These are phyloP conservation scores for Chymomyza caudatula DNA, from an alignment of 2,888 invertebrate species.

Conservation along the genomic window DNA sequence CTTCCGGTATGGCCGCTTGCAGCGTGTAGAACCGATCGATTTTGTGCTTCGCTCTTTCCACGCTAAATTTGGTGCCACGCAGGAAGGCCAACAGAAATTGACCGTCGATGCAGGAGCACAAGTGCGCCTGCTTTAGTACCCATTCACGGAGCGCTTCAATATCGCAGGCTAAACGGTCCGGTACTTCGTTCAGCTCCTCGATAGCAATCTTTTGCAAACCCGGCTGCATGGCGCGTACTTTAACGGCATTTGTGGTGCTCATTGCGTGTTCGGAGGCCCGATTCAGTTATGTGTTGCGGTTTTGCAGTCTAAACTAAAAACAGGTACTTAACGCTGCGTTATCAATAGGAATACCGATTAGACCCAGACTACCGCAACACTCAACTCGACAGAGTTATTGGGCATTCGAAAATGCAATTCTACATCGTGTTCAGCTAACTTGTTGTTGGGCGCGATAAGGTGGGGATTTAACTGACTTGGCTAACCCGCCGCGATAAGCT, in stretches of 20 bases:
- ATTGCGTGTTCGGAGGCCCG: not conserved
- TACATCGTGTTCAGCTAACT: not conserved
- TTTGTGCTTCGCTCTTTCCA: slow-evolving; percentile 80
- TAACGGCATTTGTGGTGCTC: not conserved
- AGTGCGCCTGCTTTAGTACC: slow-evolving; percentile 79
- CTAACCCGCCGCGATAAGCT: not conserved
- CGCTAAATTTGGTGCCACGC: slow-evolving; percentile 80
- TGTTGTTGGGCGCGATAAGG: slow-evolving; percentile 1
- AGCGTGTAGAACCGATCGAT: slow-evolving; percentile 81
- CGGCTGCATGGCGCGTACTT: slow-evolving; percentile 63
- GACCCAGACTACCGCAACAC: not conserved
- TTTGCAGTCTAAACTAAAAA: not conserved
- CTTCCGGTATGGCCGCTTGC: slow-evolving; percentile 81
- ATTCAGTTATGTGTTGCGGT: not conserved
- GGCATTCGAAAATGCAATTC: slow-evolving; percentile 9
- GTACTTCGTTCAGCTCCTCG: slow-evolving; percentile 79
- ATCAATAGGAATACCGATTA: not conserved
- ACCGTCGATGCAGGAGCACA: slow-evolving; percentile 76
- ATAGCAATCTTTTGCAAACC: slow-evolving; percentile 76
- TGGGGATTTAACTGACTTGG: not conserved
- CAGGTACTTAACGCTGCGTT: not conserved
- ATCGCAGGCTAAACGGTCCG: slow-evolving; percentile 70
- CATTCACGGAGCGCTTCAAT: slow-evolving; percentile 78
- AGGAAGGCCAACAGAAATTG: slow-evolving; percentile 80
- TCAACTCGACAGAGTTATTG: not conserved